A percentile compares a stretch with the other conserved stretches of the same genome.
Evolutionary conservation across 2,113 vertebrate genomes (phyloP).

Genomic region (Paramormyrops kingsleyae): DNA sequence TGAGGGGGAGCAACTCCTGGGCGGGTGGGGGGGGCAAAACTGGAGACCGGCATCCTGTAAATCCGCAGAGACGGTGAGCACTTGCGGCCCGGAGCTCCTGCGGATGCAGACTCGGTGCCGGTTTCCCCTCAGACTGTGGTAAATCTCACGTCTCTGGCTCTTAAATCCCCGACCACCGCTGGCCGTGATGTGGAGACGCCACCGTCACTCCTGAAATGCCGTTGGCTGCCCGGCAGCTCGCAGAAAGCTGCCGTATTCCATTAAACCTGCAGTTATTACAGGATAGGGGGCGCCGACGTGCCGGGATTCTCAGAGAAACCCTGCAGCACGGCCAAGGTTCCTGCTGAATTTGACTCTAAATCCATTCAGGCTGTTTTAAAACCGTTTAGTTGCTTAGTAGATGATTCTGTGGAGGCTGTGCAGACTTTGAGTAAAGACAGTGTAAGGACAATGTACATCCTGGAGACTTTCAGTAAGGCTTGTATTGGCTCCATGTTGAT

Average conservation of each 20-base stretch:
- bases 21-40: not conserved
- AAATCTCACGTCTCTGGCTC: not conserved
- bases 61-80: not conserved
- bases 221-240: not conserved
- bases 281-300: not conserved
- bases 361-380: not conserved
- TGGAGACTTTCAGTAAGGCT: not conserved
- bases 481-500: not conserved
- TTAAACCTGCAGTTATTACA: not conserved
- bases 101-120: not conserved
- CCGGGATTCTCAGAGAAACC: not conserved
- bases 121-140: not conserved
- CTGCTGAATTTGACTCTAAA: not conserved
- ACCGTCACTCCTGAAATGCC: not conserved
- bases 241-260: not conserved
- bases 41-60: not conserved
- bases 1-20: not conserved
- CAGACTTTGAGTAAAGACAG: not conserved
- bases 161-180: not conserved
- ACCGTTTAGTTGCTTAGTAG: not conserved
- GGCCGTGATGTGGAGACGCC: not conserved
- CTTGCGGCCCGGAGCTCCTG: not conserved
- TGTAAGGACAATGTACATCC: not conserved
- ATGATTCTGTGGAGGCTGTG: not conserved
- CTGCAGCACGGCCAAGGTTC: not conserved